These are phyloP conservation scores for Urocitellus parryii DNA, from an alignment of 2,113 vertebrate genomes.

Conservation along the genomic window DNA sequence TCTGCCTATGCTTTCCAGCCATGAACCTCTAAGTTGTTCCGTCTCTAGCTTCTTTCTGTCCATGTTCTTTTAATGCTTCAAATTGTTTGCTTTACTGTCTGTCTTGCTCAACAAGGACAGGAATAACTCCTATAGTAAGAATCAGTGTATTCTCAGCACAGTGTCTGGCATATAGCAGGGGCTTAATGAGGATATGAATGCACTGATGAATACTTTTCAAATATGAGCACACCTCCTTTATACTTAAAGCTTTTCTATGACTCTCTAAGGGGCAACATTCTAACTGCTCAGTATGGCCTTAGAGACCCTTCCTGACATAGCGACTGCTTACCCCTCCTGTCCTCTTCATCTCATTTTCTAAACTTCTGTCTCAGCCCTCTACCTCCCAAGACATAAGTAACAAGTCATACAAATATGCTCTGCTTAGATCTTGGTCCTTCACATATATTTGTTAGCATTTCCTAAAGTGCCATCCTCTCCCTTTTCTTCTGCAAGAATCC, in stretches of 20 bases:
- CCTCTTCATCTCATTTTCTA: neutral
- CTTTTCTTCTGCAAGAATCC: neutral
- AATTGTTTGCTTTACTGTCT: neutral
- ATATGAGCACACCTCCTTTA: neutral
- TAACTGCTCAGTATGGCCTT: neutral
- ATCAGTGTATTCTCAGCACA: neutral
- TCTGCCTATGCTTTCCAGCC: neutral
- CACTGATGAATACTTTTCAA: neutral
- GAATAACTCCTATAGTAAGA: neutral
- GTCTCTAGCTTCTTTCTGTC: no score
- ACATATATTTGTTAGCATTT: neutral
- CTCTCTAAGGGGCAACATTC: accelerated
- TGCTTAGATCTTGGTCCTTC: neutral
- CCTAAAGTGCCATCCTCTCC: no score
- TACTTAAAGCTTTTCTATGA: neutral
- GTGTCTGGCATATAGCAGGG: accelerated
- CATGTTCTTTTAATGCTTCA: neutral
- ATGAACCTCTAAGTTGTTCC: neutral
- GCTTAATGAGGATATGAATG: neutral
- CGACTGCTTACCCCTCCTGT: accelerated
- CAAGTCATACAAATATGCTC: no score
- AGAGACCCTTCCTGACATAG: neutral
- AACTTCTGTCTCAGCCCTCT: neutral
- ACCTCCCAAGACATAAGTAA: neutral
- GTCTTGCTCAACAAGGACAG: neutral